Conservation (phyloP, 1,140 invertebrate species). For the Heliothis virescens region DNA sequence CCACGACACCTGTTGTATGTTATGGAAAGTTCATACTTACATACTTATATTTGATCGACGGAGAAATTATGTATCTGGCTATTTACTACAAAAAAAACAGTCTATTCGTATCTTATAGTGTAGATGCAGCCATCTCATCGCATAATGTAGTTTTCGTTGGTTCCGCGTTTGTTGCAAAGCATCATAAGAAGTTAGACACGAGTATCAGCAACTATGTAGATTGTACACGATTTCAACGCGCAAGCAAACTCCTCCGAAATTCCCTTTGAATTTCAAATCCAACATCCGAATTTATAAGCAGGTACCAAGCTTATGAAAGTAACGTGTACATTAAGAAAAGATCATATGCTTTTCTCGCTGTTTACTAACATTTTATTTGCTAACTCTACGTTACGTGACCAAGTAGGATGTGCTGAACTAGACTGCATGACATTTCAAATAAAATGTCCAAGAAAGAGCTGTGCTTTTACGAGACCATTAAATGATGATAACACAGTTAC, state of each 20-base stretch:
- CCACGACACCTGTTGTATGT: neutral
- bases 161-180: constrained; percentile 7
- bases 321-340: neutral
- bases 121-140: neutral
- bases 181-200: constrained; percentile 8
- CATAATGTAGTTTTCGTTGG: neutral
- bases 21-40: neutral
- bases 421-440: too few species aligned
- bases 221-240: constrained; percentile 11
- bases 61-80: neutral
- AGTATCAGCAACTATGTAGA: constrained; percentile 30
- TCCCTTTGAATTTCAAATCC: constrained; percentile 31
- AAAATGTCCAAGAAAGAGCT: neutral
- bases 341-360: neutral
- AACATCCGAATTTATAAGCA: constrained; percentile 35
- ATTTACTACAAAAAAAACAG: neutral
- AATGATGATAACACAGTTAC: too few species aligned
- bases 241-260: constrained; percentile 28
- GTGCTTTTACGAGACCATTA: neutral
- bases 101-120: neutral
- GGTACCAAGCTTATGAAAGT: constrained; percentile 13
- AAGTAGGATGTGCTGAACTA: neutral
- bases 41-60: neutral
- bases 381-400: neutral
- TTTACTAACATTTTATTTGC: neutral